Conservation (phyloP, 2,888 invertebrate species). For the Nycteola revayana region DNA sequence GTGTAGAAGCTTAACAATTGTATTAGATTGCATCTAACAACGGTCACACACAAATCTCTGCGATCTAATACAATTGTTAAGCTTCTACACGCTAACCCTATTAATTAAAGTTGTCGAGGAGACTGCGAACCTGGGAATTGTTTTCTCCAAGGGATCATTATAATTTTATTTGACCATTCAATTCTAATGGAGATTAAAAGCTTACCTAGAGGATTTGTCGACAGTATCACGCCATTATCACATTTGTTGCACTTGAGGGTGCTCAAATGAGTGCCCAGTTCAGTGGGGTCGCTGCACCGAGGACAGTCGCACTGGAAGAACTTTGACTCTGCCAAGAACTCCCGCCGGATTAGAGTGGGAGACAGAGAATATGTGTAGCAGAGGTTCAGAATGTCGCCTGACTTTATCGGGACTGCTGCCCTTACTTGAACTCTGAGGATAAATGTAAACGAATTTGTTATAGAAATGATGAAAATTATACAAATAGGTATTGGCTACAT, state of each 20-base stretch:
- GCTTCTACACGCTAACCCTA: too few relatives aligned
- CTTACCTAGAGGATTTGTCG: slow-evolving; percentile 85
- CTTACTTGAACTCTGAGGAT: slow-evolving; percentile 86
- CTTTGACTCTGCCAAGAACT: slow-evolving; percentile 87
- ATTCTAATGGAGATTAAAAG: not conserved
- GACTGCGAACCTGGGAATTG: too few relatives aligned
- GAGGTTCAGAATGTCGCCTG: slow-evolving; percentile 85
- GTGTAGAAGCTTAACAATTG: too few relatives aligned
- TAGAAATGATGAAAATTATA: too few relatives aligned
- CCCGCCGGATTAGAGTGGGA: slow-evolving; percentile 87
- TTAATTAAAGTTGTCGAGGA: too few relatives aligned
- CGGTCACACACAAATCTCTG: too few relatives aligned
- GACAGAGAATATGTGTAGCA: slow-evolving; percentile 90
- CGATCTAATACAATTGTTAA: too few relatives aligned
- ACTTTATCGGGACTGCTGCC: slow-evolving; percentile 84
- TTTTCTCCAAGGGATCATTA: too few relatives aligned
- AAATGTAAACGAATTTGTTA: too few relatives aligned
- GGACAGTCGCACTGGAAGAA: slow-evolving; percentile 89
- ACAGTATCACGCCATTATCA: slow-evolving; percentile 85
- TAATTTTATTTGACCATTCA: too few relatives aligned
- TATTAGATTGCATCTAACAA: too few relatives aligned
- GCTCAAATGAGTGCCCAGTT: slow-evolving; percentile 90
- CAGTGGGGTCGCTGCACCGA: slow-evolving; percentile 90
- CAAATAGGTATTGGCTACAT: too few relatives aligned
- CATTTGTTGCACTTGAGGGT: slow-evolving; percentile 90